Evolutionary conservation across 2,888 invertebrate genomes (phyloP).

Genomic region (Eristalis tenax): DNA sequence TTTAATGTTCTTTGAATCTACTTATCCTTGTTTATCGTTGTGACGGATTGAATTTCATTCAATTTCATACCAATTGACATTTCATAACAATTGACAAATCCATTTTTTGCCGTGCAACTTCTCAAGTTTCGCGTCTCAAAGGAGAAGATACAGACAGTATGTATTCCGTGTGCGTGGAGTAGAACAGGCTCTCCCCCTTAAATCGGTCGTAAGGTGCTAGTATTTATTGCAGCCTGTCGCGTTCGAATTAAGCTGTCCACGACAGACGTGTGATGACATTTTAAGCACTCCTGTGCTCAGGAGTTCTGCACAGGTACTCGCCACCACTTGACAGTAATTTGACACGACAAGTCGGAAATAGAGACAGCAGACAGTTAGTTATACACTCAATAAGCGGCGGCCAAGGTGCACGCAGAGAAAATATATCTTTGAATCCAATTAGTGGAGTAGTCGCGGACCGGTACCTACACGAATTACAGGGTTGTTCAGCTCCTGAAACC

Average conservation of each 20-base stretch:
- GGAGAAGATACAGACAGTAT: not conserved
- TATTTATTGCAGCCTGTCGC: not conserved
- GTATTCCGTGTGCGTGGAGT: too few relatives aligned
- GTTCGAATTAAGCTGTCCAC: not conserved
- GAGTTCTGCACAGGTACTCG: slow-evolving; percentile 20
- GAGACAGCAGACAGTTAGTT: not conserved
- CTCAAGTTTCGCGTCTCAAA: not conserved
- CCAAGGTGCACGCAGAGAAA: not conserved
- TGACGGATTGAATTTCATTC: slow-evolving; percentile 17
- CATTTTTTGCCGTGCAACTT: not conserved
- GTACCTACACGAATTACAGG: not conserved
- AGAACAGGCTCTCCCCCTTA: not conserved
- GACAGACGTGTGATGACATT: not conserved
- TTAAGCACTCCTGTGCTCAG: not conserved
- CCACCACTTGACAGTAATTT: slow-evolving; percentile 50
- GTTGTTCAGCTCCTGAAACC: slow-evolving; percentile 33
- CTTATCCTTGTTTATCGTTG: slow-evolving; percentile 35
- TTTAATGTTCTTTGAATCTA: slow-evolving; percentile 46
- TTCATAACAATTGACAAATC: slow-evolving; percentile 44
- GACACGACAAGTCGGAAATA: slow-evolving; percentile 54
- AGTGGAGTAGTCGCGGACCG: slow-evolving; percentile 35
- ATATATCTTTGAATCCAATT: slow-evolving; percentile 39
- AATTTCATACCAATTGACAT: slow-evolving; percentile 45
- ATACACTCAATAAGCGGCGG: not conserved
- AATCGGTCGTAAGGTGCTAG: not conserved